Conservation (phyloP, 2,888 invertebrate genomes). For the Phlogophora meticulosa region DNA sequence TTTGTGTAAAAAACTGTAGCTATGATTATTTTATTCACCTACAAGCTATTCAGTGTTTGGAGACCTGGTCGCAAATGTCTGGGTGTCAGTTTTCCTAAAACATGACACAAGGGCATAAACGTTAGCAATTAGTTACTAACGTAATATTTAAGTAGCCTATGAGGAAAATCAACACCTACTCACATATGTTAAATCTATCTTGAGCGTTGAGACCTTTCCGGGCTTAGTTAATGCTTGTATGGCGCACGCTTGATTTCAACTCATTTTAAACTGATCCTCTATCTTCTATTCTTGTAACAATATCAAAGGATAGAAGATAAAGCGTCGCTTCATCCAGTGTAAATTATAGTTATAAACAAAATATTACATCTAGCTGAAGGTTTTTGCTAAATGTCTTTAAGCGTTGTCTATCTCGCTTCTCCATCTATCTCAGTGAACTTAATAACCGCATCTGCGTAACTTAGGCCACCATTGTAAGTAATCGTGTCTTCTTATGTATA, state of each 20-base stretch:
- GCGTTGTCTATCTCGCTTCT: neutral
- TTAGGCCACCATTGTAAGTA: neutral
- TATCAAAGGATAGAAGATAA: too few relatives aligned
- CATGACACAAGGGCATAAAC: neutral
- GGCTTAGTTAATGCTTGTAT: neutral
- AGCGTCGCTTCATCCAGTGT: neutral
- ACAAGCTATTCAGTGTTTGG: neutral
- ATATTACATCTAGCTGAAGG: neutral
- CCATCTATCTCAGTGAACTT: neutral
- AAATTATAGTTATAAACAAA: neutral
- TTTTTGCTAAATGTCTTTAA: neutral
- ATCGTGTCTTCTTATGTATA: neutral
- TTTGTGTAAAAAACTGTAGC: neutral
- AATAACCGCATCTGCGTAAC: neutral
- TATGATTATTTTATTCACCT: neutral
- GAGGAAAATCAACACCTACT: neutral
- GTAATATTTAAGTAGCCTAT: neutral
- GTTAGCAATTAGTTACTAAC: neutral
- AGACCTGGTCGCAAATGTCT: neutral
- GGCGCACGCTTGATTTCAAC: neutral
- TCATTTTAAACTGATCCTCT: neutral
- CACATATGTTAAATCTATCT: neutral
- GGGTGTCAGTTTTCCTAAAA: neutral
- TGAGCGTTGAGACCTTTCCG: neutral
- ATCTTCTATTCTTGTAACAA: neutral